These are phyloP conservation scores for Rostratula benghalensis DNA, from an alignment of 2,113 vertebrate genomes.

Conservation along the genomic window DNA sequence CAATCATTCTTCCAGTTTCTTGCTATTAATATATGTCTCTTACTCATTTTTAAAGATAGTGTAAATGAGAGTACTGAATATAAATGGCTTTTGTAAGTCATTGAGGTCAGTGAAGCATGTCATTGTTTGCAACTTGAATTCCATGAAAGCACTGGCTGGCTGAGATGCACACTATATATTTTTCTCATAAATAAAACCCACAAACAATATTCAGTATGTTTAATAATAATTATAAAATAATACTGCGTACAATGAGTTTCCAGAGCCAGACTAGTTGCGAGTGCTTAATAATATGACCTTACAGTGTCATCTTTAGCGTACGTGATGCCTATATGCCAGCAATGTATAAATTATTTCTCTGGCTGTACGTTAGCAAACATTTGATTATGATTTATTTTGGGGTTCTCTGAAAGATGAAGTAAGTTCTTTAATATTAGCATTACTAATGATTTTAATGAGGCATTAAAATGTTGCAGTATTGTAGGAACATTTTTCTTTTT, in stretches of 20 bases:
- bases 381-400: conserved; percentile 86
- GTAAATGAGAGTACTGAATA: conserved; percentile 82
- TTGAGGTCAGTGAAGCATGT: conserved; percentile 81
- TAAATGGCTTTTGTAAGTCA: conserved; percentile 85
- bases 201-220: conserved; percentile 73
- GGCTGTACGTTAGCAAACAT: conserved; percentile 79
- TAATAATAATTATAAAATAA: conserved; percentile 78
- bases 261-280: conserved; percentile 41
- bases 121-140: conserved; percentile 82
- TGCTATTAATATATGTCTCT: conserved; percentile 83
- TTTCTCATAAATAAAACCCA: conserved; percentile 78
- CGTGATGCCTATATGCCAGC: conserved; percentile 67
- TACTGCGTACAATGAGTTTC: conserved; percentile 48
- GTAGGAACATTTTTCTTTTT: conserved; percentile 85
- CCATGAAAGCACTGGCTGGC: conserved; percentile 61
- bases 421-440: conserved; percentile 86
- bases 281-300: conserved; percentile 72
- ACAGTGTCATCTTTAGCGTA: conserved; percentile 57
- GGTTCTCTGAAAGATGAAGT: conserved; percentile 81
- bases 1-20: conserved; percentile 76
- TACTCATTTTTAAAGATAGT: conserved; percentile 81
- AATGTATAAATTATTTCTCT: conserved; percentile 78
- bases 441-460: conserved; percentile 89
- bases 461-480: conserved; percentile 86
- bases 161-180: conserved; percentile 74